Conservation (phyloP, 53 echinoderm and acorn worm species). For the Temnopleurus reevesii region DNA sequence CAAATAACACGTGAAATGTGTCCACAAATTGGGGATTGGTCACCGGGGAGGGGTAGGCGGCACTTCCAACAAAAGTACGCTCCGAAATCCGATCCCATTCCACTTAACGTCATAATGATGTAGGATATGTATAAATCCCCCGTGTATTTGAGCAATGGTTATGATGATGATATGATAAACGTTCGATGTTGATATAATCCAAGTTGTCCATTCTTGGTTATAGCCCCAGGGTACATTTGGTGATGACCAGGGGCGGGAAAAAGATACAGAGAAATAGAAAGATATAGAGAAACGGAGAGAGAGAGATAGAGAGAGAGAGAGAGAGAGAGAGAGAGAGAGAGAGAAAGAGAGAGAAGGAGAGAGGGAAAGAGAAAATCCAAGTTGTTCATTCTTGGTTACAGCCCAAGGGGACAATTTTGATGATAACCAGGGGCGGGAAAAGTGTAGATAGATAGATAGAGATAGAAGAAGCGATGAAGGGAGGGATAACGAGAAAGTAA, state of each 20-base stretch:
- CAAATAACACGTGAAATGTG: no score
- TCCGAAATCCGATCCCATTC: neutral
- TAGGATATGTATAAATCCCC: neutral
- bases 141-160: constrained; percentile 10
- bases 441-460: no score
- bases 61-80: neutral
- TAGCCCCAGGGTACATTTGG: no score
- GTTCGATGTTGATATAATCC: neutral
- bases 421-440: no score
- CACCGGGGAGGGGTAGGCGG: neutral
- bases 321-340: neutral
- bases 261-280: neutral
- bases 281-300: neutral
- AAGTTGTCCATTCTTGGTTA: neutral
- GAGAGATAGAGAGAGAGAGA: neutral
- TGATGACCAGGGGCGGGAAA: no score
- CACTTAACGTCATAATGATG: neutral
- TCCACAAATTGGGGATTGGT: neutral
- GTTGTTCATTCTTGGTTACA: no score
- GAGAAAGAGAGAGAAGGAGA: neutral
- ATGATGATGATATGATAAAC: neutral
- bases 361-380: no score
- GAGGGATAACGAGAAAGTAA: no score
- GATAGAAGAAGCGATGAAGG: no score
- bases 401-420: no score